Evolutionary conservation across 1,140 invertebrate species (phyloP).

Genomic region (Saccostrea cuccullata): DNA sequence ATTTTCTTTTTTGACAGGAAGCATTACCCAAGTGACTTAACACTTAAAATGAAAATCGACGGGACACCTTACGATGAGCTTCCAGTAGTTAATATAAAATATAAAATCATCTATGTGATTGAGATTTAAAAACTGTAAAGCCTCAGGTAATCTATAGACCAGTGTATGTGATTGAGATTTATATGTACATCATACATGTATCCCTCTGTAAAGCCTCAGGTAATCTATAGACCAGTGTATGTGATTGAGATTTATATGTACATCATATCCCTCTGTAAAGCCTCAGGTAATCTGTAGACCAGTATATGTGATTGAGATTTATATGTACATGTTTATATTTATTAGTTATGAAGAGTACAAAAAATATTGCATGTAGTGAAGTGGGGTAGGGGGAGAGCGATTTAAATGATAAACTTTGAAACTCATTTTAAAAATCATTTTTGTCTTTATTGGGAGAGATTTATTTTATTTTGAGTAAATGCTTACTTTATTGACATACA

Average conservation of each 20-base stretch:
- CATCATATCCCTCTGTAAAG: slow-evolving; percentile 18
- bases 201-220: slow-evolving; percentile 22
- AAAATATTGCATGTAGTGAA: no score
- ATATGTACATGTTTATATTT: no score
- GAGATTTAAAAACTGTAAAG: no score
- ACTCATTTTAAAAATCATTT: no score
- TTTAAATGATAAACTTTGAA: no score
- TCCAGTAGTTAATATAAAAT: neutral
- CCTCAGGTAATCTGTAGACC: neutral
- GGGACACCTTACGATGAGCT: neutral
- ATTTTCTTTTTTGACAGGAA: neutral
- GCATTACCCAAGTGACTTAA: neutral
- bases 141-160: neutral
- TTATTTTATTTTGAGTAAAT: no score
- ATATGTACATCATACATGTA: neutral
- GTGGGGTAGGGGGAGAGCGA: no score
- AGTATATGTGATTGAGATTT: neutral
- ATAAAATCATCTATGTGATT: neutral
- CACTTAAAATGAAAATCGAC: neutral
- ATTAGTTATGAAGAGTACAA: no score
- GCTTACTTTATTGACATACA: no score
- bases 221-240: neutral
- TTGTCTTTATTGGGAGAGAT: no score
- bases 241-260: neutral
- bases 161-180: neutral